Evolutionary conservation across 2,797 vertebrate genomes (phyloP), one percentile per base, ranked within the genome.

Genomic region (Schizopygopsis malacanthus): DNA sequence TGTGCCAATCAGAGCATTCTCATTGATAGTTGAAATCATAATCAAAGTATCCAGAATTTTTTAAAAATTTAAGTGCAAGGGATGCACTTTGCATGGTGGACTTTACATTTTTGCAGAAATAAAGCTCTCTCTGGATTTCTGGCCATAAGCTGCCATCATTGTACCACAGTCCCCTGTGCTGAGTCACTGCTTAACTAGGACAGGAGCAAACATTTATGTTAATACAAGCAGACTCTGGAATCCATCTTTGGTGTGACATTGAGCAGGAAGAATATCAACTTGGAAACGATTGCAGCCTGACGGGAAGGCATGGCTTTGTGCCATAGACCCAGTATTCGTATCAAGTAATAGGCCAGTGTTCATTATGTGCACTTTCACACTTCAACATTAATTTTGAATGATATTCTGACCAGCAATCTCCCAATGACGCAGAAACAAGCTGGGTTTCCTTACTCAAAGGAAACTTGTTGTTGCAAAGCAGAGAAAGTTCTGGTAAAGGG

Each of bases 181-280:
- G 25, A 52, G 25, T 50, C 72, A 20, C 72, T 37, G 13, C 18
- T 56, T 56, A 39, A 56, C 28, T 76, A 76, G 28, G 47, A 76
- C 28, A 39, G 50, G 33, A 56, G 73, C 33, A 77, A 77, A 77
- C 50, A 39, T 77, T 39, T 39, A 41, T 43, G 52, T 56, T 77
- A 56, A n/a, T 77, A 56, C 6, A 37, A 56, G 20, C 6, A 56
- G 20, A 39, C 20, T 77, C 50, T 56, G 52, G 33, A 37, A 56
- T 59, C 33, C 75, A 77, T 59, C 52, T 56, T 59, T 77, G 52
- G 20, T 77, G 11, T 12, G 50, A 25, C 72, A 52, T 22, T 54
- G 73, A 76, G 73, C 28, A 54, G 50, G 28, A 37, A 52, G 1
- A 76, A 76, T 16, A 73, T 73, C n/a, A 16, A 10, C 43, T 73